These are phyloP conservation scores for Blastomussa wellsi DNA, from an alignment of 92 coral and sea anemone species.

Conservation along the genomic window DNA sequence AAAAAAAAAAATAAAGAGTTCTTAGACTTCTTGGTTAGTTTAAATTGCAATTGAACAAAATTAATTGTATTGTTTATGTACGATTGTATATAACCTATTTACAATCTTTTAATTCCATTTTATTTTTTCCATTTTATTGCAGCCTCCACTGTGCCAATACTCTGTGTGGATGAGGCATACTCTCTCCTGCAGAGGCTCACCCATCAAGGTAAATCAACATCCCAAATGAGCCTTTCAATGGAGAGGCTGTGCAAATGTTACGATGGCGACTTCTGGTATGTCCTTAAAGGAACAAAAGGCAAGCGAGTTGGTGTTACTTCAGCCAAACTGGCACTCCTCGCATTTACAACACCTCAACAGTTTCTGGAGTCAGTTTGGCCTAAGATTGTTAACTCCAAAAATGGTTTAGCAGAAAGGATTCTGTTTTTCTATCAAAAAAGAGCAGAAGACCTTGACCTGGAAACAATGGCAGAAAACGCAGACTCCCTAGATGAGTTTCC, in stretches of 20 bases:
- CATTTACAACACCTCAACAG: conserved; percentile 58
- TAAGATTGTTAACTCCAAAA: conserved; percentile 38
- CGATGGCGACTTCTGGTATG: conserved; percentile 61
- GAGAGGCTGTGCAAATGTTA: conserved; percentile 1
- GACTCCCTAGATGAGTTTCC: conserved; percentile 6
- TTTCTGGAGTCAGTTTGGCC: background rate
- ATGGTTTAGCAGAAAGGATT: conserved; percentile 34
- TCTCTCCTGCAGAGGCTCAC: conserved; percentile 25
- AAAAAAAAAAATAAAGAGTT: no score
- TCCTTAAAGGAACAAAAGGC: conserved; percentile 64
- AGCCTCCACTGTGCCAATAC: conserved; percentile 35
- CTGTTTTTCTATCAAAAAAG: conserved; percentile 38
- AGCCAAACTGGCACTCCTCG: conserved; percentile 48
- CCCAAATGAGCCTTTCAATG: background rate
- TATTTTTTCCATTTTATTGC: conserved; percentile 2
- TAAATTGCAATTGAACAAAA: no score
- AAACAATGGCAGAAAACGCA: conserved; percentile 19
- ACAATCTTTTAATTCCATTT: background rate
- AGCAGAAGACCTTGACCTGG: background rate
- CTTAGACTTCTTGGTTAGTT: no score
- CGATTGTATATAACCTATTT: background rate
- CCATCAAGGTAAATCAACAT: background rate
- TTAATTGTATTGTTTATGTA: background rate
- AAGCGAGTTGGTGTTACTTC: conserved; percentile 58
- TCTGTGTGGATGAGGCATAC: conserved; percentile 54